phyloP scores from a whole-genome alignment of 2,888 invertebrate genomes.

The Plebejus argus region DNA sequence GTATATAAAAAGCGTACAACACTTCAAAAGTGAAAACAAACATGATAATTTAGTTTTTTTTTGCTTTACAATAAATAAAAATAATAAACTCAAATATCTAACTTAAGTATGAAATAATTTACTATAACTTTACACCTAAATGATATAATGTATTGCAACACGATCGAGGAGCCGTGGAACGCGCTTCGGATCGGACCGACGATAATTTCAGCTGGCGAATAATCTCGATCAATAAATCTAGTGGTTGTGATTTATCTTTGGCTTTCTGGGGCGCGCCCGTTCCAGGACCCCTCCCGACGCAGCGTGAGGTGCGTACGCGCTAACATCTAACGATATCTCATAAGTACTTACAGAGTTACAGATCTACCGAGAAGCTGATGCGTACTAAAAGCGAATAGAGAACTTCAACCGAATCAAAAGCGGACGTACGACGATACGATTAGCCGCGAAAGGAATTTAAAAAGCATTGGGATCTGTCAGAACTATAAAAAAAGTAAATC shows the following conservation, averaged over 20 bases:
- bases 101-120: conserved; percentile 79
- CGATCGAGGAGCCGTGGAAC: conserved; percentile 77
- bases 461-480: conserved; percentile 41
- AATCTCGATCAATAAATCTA: conserved; percentile 70
- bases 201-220: conserved; percentile 63
- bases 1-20: conserved; percentile 78
- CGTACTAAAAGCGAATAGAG: conserved; percentile 74
- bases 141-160: conserved; percentile 78
- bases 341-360: conserved; percentile 80
- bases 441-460: conserved; percentile 34
- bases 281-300: conserved; percentile 73
- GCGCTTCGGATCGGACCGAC: conserved; percentile 64
- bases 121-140: conserved; percentile 78
- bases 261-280: conserved; percentile 67
- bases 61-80: conserved; percentile 74
- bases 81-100: conserved; percentile 73
- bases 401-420: conserved; percentile 61
- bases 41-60: conserved; percentile 66
- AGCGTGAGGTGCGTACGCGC: conserved; percentile 46
- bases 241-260: conserved; percentile 77
- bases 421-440: conserved; percentile 42
- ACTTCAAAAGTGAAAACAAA: conserved; percentile 75
- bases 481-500: conserved; percentile 18
- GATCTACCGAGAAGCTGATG: conserved; percentile 77
- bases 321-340: conserved; percentile 59